Percentiles rank a stretch among this genome's conserved stretches.
Conservation (phyloP, 2,888 invertebrate species). For the Phengaris arion region DNA sequence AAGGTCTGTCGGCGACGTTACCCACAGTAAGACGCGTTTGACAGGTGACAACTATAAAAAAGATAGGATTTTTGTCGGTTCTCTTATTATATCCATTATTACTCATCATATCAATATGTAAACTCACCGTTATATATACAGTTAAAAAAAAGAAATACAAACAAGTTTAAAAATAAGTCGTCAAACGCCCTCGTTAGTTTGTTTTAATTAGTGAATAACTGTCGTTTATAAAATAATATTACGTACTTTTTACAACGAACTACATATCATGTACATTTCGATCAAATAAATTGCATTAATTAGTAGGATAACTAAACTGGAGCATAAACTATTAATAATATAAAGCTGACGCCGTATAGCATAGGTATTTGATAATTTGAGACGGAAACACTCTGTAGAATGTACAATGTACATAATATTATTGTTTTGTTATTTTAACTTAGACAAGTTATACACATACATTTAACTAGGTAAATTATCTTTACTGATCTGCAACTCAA, state of each 20-base stretch:
- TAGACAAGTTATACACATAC: too few species aligned
- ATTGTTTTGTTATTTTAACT: too few species aligned
- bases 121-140: conserved; percentile 12
- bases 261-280: conserved; percentile 3
- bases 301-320: background rate
- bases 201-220: conserved; percentile 43
- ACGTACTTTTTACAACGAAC: conserved; percentile 25
- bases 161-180: conserved; percentile 37
- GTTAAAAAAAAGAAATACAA: conserved; percentile 32
- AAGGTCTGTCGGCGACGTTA: too few species aligned
- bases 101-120: background rate
- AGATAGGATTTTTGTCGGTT: background rate
- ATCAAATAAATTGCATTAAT: conserved; percentile 19
- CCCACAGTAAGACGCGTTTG: too few species aligned
- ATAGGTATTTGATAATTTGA: too few species aligned
- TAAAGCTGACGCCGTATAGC: background rate
- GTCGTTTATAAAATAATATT: conserved; percentile 39
- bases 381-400: too few species aligned
- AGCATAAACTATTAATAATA: background rate
- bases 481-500: too few species aligned
- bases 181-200: conserved; percentile 36
- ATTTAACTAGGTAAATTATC: too few species aligned
- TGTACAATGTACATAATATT: too few species aligned
- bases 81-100: background rate
- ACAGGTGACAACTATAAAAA: background rate